Evolutionary conservation across 2,797 vertebrate species (phyloP).

Genomic region (Leptatherina wallacei): DNA sequence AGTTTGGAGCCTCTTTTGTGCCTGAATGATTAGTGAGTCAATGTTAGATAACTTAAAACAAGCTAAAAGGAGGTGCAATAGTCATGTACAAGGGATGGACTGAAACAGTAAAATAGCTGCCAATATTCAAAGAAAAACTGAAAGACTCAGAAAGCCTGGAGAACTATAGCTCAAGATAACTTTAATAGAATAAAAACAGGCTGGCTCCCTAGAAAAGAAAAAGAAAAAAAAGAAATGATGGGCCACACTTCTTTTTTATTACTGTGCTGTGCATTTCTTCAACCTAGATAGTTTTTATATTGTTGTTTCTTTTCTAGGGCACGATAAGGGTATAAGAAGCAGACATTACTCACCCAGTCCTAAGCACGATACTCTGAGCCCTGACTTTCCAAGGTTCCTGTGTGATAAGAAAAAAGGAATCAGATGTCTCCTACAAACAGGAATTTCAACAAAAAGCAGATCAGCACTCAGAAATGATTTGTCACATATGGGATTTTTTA

Average conservation of each 20-base stretch:
- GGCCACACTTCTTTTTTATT: not conserved
- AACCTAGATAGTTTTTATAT: not conserved
- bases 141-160: not conserved
- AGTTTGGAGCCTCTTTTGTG: not conserved
- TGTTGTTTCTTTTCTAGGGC: not conserved
- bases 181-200: not conserved
- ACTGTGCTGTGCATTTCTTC: not conserved
- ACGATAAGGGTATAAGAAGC: not conserved
- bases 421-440: not conserved
- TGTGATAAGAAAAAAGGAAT: conserved; percentile 59
- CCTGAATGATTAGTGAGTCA: not conserved
- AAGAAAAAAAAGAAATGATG: not conserved
- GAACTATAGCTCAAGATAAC: not conserved
- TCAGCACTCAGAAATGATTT: not conserved
- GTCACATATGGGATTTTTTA: too few species aligned
- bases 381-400: conserved; percentile 95
- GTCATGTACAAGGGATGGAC: not conserved
- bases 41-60: not conserved
- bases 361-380: conserved; percentile 93
- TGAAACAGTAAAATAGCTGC: not conserved
- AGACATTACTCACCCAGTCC: conserved; percentile 89
- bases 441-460: not conserved
- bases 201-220: not conserved
- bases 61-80: not conserved
- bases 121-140: not conserved